Conservation (phyloP, 1,140 invertebrate genomes). For the Triops longicaudatus region DNA sequence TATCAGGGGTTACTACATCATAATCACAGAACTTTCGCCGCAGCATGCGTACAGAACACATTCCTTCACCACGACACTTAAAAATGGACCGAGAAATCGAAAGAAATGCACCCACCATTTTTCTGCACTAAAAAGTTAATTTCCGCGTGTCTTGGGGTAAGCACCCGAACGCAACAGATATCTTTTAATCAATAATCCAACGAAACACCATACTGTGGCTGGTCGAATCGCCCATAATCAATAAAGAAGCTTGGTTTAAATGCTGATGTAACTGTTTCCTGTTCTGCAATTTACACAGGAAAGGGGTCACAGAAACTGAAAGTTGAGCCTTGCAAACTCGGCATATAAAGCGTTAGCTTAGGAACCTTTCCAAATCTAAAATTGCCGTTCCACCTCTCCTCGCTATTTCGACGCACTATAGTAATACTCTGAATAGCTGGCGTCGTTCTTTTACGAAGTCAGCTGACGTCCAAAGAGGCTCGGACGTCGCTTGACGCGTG, state of each 20-base stretch:
- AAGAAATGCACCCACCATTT: not conserved
- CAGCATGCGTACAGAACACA: no score
- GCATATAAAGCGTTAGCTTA: not conserved
- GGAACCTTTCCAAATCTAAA: slow-evolving; percentile 7
- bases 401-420: not conserved
- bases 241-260: not conserved
- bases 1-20: no score
- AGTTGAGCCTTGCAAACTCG: not conserved
- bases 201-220: not conserved
- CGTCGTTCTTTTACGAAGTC: not conserved
- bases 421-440: not conserved
- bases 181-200: slow-evolving; percentile 8
- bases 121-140: not conserved
- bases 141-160: not conserved
- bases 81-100: not conserved
- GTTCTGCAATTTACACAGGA: not conserved
- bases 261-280: not conserved
- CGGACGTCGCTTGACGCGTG: not conserved
- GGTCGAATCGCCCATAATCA: slow-evolving; percentile 1
- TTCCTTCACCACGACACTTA: no score
- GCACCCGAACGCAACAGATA: not conserved
- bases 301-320: not conserved
- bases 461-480: slow-evolving; percentile 6
- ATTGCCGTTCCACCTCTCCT: not conserved
- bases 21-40: no score